Conservation (phyloP, 2,797 vertebrate species). For the Falco rusticolus region DNA sequence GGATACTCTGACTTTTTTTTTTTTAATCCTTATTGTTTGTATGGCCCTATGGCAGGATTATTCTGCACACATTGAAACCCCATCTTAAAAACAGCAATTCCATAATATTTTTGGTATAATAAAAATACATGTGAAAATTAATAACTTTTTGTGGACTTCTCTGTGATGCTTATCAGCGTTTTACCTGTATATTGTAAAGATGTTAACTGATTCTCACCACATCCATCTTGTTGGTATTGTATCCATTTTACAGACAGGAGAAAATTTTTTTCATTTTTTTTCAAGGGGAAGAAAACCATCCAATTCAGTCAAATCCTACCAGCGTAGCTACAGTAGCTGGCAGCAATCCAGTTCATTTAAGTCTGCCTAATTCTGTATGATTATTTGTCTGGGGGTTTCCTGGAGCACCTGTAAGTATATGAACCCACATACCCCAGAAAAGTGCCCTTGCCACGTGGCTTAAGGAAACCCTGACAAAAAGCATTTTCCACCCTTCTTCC, state of each 20-base stretch:
- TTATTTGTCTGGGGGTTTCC: background rate
- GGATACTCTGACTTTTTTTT: background rate
- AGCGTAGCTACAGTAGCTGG: background rate
- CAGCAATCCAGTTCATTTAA: background rate
- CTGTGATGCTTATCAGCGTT: background rate
- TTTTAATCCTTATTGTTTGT: background rate
- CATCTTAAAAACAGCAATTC: background rate
- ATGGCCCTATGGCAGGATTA: background rate
- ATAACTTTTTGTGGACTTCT: background rate
- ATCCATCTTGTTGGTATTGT: background rate
- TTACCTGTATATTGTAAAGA: background rate
- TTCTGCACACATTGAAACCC: background rate
- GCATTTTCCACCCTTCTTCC: background rate
- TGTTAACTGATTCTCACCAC: background rate
- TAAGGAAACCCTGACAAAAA: background rate
- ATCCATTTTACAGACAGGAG: background rate
- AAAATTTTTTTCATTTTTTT: background rate
- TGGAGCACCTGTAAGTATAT: background rate
- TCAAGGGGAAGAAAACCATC: background rate
- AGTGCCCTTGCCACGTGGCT: background rate
- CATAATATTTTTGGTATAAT: background rate
- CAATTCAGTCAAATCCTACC: background rate
- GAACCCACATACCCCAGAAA: background rate
- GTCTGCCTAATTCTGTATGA: background rate
- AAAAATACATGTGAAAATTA: background rate